Base-by-base conservation (phyloP, 2,888 invertebrate genomes). In the Piscicola geometra region DNA sequence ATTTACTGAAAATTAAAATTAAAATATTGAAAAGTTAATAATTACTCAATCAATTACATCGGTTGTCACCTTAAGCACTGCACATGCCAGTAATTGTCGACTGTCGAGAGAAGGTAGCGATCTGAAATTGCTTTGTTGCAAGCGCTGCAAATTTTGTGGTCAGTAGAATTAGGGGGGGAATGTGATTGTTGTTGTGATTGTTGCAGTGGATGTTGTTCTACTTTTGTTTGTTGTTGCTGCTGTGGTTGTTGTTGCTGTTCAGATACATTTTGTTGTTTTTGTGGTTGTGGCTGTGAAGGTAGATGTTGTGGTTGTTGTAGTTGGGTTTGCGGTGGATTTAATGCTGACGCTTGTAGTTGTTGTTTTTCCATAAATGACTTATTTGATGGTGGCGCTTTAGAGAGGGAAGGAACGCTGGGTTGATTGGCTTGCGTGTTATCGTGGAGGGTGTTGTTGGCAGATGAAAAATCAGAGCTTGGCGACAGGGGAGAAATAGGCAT, bases 51-150 rank as follows among this genome's bases (percentile, higher is more conserved):
- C n/a, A n/a, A n/a, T n/a, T n/a, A n/a, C n/a, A n/a, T n/a, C n/a
- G n/a, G n/a, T n/a, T n/a, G n/a, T n/a, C 60, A 56, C 88, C 94
- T 95, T 83, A 95, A 90, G 87, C 95, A 95, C 82, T 91, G 90
- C 88, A 93, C 93, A 88, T 95, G 95, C 95, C 95, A 95, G 88
- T 93, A 94, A 86, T 93, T 89, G 88, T 95, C 94, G 86, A 94
- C 89, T 82, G 94, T 94, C 87, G 92, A 92, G 80, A 95, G 89
- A 81, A 94, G 90, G 88, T 91, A 94, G 87, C 94, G 89, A 88
- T 94, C 94, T 82, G 91, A 90, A 85, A 94, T 94, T 88, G 93
- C 91, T 28, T 82, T 91, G 82, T 93, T 92, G 87, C 94, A 95
- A 81, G 93, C 94, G 81, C 92, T 93, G 87, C 94, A 94, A 85